A percentile compares a stretch with the other conserved stretches of the same genome.
Conservation (phyloP, 2,113 vertebrate genomes). For the Pelecanus crispus region DNA sequence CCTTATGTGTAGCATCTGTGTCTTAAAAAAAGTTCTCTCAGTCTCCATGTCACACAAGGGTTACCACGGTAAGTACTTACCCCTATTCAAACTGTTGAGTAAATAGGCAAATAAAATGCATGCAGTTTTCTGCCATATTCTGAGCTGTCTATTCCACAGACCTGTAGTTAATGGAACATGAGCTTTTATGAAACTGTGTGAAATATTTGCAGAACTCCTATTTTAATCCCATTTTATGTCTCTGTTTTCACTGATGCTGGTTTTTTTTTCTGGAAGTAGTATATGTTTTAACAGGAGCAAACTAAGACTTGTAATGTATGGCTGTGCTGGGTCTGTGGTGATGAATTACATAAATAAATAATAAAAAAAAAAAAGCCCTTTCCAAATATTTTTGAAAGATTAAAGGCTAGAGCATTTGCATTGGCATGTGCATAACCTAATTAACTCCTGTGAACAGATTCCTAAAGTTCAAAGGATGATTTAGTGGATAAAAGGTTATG, state of each 20-base stretch:
- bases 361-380: background rate
- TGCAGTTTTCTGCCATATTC: background rate
- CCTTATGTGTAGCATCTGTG: conserved; percentile 35
- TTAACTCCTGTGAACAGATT: conserved; percentile 2
- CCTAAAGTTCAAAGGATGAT: conserved; percentile 3
- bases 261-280: background rate
- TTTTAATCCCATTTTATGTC: background rate
- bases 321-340: background rate
- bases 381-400: conserved; percentile 33
- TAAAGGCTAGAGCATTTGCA: conserved; percentile 9
- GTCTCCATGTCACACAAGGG: background rate
- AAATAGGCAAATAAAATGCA: conserved; percentile 1
- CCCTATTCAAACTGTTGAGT: background rate
- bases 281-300: background rate
- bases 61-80: background rate
- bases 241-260: background rate
- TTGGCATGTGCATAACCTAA: background rate
- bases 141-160: background rate
- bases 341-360: background rate
- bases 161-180: background rate
- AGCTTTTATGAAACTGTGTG: background rate
- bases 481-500: background rate
- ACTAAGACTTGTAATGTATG: background rate
- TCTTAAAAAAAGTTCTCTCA: conserved; percentile 1
- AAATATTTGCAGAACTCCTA: background rate